phyloP scores from a whole-genome alignment of 92 coral and sea anemone genomes.

The Muricea muricata region DNA sequence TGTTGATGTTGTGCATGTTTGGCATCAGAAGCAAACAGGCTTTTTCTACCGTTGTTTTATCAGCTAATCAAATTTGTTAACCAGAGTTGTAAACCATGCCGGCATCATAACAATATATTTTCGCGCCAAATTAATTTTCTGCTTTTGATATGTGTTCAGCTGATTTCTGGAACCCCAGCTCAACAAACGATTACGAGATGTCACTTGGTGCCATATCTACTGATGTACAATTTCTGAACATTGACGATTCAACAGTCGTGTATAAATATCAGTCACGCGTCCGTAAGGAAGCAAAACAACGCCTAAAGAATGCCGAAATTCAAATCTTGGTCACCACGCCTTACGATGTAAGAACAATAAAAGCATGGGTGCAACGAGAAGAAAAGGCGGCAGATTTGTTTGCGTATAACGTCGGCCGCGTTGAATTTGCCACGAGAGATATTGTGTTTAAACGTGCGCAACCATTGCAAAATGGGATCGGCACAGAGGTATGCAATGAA shows the following conservation, averaged over 20 bases:
- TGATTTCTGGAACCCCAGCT: not conserved
- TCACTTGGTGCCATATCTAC: not conserved
- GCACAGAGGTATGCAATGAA: not conserved
- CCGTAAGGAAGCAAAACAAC: slow-evolving; percentile 13
- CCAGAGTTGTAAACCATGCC: no score
- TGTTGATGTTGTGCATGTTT: no score
- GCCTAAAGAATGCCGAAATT: slow-evolving; percentile 14
- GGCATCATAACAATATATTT: no score
- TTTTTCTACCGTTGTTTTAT: no score
- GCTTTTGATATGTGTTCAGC: no score
- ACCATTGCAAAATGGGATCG: not conserved
- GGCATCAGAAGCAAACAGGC: no score
- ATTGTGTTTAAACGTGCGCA: not conserved
- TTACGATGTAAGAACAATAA: not conserved
- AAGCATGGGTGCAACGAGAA: slow-evolving; percentile 20
- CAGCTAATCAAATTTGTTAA: no score
- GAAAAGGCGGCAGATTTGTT: slow-evolving; percentile 12
- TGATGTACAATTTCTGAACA: not conserved
- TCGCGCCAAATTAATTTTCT: not conserved
- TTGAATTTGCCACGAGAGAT: slow-evolving; percentile 1
- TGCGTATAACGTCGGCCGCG: slow-evolving; percentile 24
- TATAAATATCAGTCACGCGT: slow-evolving; percentile 28
- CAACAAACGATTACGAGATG: not conserved
- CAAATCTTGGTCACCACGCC: slow-evolving; percentile 8
- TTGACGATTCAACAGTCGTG: not conserved